Conservation (phyloP, 2,888 invertebrate species). For the Drosophila incognita region DNA sequence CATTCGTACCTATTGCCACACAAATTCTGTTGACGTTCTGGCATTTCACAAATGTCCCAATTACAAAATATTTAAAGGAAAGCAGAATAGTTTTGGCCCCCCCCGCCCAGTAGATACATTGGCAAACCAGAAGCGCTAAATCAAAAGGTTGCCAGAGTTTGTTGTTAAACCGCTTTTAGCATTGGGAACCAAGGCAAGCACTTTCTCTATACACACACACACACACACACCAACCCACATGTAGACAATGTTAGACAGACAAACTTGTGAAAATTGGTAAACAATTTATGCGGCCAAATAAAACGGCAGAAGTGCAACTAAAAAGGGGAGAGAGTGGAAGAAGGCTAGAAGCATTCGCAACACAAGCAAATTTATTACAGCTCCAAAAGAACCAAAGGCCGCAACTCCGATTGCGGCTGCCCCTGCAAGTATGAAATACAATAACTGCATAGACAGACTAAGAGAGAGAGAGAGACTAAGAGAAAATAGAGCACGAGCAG, state of each 20-base stretch:
- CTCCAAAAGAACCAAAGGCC: conserved; percentile 48
- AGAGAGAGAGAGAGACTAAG: background rate
- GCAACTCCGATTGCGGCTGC: conserved; percentile 44
- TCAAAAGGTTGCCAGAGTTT: conserved; percentile 55
- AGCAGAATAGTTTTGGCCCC: conserved; percentile 4
- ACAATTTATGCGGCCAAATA: conserved; percentile 81
- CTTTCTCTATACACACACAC: conserved; percentile 22
- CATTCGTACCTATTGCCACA: background rate
- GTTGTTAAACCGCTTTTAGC: conserved; percentile 65
- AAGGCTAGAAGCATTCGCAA: conserved; percentile 48
- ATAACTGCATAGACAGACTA: conserved; percentile 39
- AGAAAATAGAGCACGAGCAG: background rate
- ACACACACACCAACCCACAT: conserved; percentile 5
- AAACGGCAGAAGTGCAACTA: conserved; percentile 53
- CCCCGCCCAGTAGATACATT: conserved; percentile 7
- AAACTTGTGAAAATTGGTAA: conserved; percentile 78
- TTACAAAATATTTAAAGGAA: conserved; percentile 42
- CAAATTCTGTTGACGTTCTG: conserved; percentile 24
- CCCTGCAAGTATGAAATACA: conserved; percentile 45
- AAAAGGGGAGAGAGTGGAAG: background rate
- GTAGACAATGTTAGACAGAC: conserved; percentile 12
- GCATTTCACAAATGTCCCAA: conserved; percentile 45
- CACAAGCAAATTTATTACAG: conserved; percentile 68
- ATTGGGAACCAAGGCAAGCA: conserved; percentile 54
- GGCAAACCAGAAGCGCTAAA: conserved; percentile 45